Conservation (phyloP, 2,888 invertebrate genomes). For the Tachina lurida region DNA sequence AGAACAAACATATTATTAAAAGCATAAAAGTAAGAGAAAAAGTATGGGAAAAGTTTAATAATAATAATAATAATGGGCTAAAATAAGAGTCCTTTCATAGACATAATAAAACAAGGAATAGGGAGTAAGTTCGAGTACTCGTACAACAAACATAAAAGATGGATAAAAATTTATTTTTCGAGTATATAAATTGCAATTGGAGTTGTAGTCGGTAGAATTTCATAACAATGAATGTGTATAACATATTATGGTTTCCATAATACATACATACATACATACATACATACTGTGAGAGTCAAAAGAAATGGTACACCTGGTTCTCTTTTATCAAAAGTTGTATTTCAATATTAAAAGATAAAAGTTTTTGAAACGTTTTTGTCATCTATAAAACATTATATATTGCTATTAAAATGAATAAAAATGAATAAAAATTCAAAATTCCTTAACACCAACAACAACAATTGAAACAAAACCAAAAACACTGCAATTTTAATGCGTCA, state of each 20-base stretch:
- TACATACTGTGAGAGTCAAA: too few relatives aligned
- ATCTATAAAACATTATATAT: too few relatives aligned
- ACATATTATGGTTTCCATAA: slow-evolving; percentile 47
- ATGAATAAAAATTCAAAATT: too few relatives aligned
- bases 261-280: not conserved
- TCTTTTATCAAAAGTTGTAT: too few relatives aligned
- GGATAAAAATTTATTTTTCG: slow-evolving; percentile 2
- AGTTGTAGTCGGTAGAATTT: slow-evolving; percentile 41
- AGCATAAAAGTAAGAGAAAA: slow-evolving; percentile 3
- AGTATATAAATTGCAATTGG: slow-evolving; percentile 18
- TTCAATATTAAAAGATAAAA: too few relatives aligned
- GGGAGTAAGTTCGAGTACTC: slow-evolving; percentile 22
- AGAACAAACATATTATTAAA: slow-evolving; percentile 21
- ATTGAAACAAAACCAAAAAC: too few relatives aligned
- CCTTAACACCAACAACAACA: too few relatives aligned
- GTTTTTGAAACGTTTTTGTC: too few relatives aligned
- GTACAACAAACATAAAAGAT: slow-evolving; percentile 25
- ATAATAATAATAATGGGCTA: not conserved
- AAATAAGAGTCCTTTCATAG: slow-evolving; percentile 33
- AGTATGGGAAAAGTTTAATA: slow-evolving; percentile 29
- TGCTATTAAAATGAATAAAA: too few relatives aligned
- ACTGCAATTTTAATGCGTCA: too few relatives aligned
- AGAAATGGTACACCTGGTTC: too few relatives aligned
- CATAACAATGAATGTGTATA: slow-evolving; percentile 54
- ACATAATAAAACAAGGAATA: slow-evolving; percentile 36